Conservation (phyloP, 1,140 invertebrate species). For the Nephotettix cincticeps region DNA sequence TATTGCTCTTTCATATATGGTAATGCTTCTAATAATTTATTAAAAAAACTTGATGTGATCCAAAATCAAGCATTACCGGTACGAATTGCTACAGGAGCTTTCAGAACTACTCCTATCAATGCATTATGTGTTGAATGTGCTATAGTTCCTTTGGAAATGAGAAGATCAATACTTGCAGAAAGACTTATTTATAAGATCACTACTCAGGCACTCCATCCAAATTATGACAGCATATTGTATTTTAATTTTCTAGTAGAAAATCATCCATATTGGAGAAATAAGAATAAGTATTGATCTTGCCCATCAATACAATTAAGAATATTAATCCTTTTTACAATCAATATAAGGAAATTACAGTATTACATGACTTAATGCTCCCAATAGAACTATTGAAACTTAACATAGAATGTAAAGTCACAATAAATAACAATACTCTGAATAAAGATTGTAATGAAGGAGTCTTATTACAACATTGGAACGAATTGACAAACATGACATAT, state of each 20-base stretch:
- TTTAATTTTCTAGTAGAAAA: neutral
- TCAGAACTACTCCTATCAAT: neutral
- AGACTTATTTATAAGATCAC: neutral
- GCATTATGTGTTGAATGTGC: neutral
- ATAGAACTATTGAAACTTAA: neutral
- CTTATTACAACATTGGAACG: neutral
- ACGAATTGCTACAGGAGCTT: neutral
- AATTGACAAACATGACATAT: neutral
- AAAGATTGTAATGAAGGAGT: neutral
- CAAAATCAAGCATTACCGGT: constrained; percentile 4
- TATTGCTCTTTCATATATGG: neutral
- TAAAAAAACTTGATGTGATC: neutral
- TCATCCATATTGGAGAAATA: neutral
- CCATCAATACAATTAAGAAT: neutral
- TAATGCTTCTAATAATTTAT: neutral
- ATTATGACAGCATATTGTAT: neutral
- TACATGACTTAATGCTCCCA: neutral
- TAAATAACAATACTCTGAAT: neutral
- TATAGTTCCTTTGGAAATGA: neutral
- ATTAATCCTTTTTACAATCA: neutral
- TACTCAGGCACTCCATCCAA: neutral
- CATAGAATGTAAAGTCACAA: neutral
- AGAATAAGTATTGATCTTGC: neutral
- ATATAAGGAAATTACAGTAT: neutral
- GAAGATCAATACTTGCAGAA: neutral